Conservation (phyloP, 2,797 vertebrate genomes). For the Xyrichtys novacula region DNA sequence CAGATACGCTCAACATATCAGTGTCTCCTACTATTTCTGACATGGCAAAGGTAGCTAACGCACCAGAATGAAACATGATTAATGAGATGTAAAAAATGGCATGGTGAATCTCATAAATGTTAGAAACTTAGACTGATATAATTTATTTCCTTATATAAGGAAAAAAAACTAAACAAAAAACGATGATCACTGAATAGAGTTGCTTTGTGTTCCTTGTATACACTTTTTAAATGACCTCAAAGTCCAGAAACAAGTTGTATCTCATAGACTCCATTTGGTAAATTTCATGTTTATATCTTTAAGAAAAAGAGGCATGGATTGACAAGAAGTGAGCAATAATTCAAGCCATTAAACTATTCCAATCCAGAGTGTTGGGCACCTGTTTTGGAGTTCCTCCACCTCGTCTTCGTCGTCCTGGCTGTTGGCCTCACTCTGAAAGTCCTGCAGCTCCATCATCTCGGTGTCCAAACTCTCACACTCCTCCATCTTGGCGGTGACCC, state of each 20-base stretch:
- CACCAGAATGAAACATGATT: slow-evolving; percentile 49
- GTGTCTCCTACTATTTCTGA: slow-evolving; percentile 72
- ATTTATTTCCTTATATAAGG: slow-evolving; percentile 22
- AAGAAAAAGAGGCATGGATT: slow-evolving; percentile 1
- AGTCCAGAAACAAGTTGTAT: background rate
- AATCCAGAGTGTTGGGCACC: slow-evolving; percentile 73
- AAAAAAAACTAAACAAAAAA: slow-evolving; percentile 21
- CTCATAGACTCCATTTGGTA: background rate
- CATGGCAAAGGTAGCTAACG: slow-evolving; percentile 38
- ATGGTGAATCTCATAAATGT: slow-evolving; percentile 28
- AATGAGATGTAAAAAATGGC: slow-evolving; percentile 48
- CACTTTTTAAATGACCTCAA: background rate
- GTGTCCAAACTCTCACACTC: slow-evolving; percentile 79
- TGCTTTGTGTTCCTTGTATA: slow-evolving; percentile 14
- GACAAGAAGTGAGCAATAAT: background rate
- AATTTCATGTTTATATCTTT: background rate
- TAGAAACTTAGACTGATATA: slow-evolving; percentile 13
- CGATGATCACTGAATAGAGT: slow-evolving; percentile 13
- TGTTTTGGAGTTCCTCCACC: slow-evolving; percentile 88
- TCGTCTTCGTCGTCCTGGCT: slow-evolving; percentile 84
- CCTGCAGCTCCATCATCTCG: slow-evolving; percentile 81
- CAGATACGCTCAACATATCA: slow-evolving; percentile 62
- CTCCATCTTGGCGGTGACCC: slow-evolving; percentile 72
- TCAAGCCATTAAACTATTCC: slow-evolving; percentile 6
- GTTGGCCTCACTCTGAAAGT: slow-evolving; percentile 76